Percentiles rank a stretch among this genome's conserved stretches.
Conservation (phyloP, 2,113 vertebrate genomes). For the Triplophysa siluroides region DNA sequence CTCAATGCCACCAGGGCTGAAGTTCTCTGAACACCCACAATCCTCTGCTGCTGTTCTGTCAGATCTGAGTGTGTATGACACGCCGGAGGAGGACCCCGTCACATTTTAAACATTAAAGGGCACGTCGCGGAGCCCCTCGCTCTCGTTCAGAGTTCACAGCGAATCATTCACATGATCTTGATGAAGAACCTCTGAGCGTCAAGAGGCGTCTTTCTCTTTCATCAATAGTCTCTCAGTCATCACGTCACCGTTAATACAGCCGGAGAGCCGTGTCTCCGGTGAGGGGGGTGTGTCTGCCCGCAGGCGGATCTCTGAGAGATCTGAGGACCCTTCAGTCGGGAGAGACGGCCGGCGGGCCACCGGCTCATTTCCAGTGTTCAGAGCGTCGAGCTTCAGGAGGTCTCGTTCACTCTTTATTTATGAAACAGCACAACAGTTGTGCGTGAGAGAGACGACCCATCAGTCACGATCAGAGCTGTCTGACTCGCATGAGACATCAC, state of each 20-base stretch:
- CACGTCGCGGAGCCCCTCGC: not conserved
- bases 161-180: constrained; percentile 40
- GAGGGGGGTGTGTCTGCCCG: constrained; percentile 2
- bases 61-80: constrained; percentile 1
- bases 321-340: not conserved
- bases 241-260: constrained; percentile 35
- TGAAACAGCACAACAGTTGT: not conserved
- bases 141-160: constrained; percentile 4
- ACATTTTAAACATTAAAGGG: constrained; percentile 35
- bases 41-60: not conserved
- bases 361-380: not conserved
- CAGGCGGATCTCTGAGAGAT: constrained; percentile 32
- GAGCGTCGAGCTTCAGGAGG: not conserved
- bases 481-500: no score
- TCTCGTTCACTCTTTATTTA: constrained; percentile 6
- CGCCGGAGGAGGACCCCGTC: constrained; percentile 26
- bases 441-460: not conserved
- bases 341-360: not conserved
- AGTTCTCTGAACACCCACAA: constrained; percentile 13
- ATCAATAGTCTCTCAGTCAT: constrained; percentile 39
- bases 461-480: no score
- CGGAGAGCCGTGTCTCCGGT: constrained; percentile 3
- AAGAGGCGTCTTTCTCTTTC: constrained; percentile 36
- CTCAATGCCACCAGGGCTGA: not conserved
- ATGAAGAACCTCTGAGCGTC: constrained; percentile 39